Conservation (phyloP, 2,888 invertebrate species). For the Drosophila anomelani region DNA sequence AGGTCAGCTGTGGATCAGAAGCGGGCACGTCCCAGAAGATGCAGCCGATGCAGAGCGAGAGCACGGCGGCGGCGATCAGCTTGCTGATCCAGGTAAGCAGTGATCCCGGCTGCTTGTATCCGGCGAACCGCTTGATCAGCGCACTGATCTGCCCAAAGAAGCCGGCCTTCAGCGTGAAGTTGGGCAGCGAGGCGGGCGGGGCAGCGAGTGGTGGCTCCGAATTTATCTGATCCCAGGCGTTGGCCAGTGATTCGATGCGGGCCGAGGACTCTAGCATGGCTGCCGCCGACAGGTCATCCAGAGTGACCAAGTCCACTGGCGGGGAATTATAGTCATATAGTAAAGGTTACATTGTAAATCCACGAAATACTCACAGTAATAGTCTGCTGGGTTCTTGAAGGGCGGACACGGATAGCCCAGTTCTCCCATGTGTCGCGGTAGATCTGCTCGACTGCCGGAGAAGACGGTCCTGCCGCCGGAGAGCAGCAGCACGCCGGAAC, state of each 20-base stretch:
- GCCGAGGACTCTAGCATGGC: slow-evolving; percentile 98
- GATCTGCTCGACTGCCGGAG: slow-evolving; percentile 94
- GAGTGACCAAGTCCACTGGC: slow-evolving; percentile 95
- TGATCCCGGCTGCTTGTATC: slow-evolving; percentile 94
- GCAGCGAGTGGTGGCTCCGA: slow-evolving; percentile 86
- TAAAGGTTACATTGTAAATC: background rate
- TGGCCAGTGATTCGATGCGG: slow-evolving; percentile 94
- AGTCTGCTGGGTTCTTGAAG: slow-evolving; percentile 98
- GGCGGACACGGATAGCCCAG: slow-evolving; percentile 97
- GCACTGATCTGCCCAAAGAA: slow-evolving; percentile 90
- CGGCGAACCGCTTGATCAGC: slow-evolving; percentile 85
- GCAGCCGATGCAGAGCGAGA: slow-evolving; percentile 93
- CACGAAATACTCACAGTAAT: slow-evolving; percentile 90
- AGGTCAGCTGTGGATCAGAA: slow-evolving; percentile 89
- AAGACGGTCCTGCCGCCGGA: slow-evolving; percentile 97
- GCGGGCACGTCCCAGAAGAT: slow-evolving; percentile 95
- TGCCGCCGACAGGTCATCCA: slow-evolving; percentile 96
- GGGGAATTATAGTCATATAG: slow-evolving; percentile 39
- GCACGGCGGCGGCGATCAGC: slow-evolving; percentile 91
- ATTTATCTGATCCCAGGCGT: slow-evolving; percentile 86
- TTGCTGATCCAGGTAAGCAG: slow-evolving; percentile 91
- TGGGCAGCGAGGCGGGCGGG: slow-evolving; percentile 91
- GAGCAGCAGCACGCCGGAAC: slow-evolving; percentile 89
- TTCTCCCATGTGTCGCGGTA: slow-evolving; percentile 96
- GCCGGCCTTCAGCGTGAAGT: slow-evolving; percentile 88